Evolutionary conservation across 2,797 vertebrate genomes (phyloP).

Genomic region (Smutsia temminckii): DNA sequence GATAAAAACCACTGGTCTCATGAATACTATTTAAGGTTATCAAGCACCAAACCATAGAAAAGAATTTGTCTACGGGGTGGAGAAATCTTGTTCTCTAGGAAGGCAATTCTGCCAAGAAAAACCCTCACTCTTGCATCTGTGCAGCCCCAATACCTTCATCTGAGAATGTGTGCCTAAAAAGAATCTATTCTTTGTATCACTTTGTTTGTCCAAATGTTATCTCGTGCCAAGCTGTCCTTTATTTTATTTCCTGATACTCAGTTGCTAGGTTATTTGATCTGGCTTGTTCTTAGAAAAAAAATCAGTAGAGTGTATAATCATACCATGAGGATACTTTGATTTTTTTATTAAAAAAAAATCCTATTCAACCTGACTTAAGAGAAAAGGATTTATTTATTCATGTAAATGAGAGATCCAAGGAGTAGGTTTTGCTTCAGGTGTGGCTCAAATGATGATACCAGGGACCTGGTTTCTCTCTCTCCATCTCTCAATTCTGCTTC

Average conservation of each 20-base stretch:
- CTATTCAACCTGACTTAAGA: neutral
- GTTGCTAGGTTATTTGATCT: conserved; percentile 18
- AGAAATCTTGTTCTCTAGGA: conserved; percentile 13
- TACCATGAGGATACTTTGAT: neutral
- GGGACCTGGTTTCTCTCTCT: neutral
- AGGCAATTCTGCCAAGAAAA: neutral
- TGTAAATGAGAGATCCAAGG: neutral
- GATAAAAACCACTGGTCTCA: neutral
- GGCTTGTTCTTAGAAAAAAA: conserved; percentile 8
- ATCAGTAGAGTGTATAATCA: neutral
- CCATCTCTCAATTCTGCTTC: neutral
- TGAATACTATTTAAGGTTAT: neutral
- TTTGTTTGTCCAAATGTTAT: conserved; percentile 18
- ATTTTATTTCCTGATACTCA: conserved; percentile 44
- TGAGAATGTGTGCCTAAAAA: neutral
- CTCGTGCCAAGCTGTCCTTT: neutral
- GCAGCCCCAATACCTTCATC: neutral
- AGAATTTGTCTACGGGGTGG: neutral
- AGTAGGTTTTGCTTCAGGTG: neutral
- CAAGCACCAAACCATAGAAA: neutral
- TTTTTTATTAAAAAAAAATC: neutral
- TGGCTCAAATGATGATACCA: neutral
- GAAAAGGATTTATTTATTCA: neutral
- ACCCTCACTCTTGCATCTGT: neutral
- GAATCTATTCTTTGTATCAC: neutral